Conservation (phyloP, 2,113 vertebrate species). For the Microtus richardsoni region DNA sequence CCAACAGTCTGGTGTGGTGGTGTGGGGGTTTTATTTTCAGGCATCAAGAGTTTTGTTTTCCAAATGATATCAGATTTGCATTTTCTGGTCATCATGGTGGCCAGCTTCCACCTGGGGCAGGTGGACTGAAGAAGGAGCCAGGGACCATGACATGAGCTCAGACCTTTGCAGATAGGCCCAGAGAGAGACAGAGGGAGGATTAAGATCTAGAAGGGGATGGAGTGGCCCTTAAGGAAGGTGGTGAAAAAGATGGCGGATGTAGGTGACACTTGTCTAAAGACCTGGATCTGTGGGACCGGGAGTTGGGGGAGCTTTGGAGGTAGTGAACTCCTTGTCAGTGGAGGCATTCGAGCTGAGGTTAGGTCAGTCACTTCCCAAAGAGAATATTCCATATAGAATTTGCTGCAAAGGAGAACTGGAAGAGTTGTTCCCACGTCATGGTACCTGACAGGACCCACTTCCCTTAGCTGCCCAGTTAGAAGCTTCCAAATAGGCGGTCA, state of each 20-base stretch:
- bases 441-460: not conserved
- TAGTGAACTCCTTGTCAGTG: not conserved
- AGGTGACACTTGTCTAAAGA: not conserved
- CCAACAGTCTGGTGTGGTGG: not conserved
- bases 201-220: not conserved
- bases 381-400: not conserved
- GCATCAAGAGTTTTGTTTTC: not conserved
- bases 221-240: too few species aligned
- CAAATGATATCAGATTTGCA: not conserved
- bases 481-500: not conserved
- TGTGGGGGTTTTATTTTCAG: not conserved
- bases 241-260: not conserved
- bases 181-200: not conserved
- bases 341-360: not conserved
- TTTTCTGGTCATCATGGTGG: not conserved
- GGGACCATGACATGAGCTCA: not conserved
- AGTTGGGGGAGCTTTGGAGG: not conserved
- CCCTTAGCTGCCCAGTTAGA: not conserved
- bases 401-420: not conserved
- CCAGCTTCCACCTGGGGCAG: not conserved
- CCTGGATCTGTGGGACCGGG: not conserved
- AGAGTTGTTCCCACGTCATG: rapidly evolving
- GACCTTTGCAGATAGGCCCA: not conserved
- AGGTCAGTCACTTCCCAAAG: not conserved
- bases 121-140: not conserved